A percentile compares a stretch with the other conserved stretches of the same genome.
phyloP scores from a whole-genome alignment of 2,888 invertebrate genomes.

The Terebella lapidaria region DNA sequence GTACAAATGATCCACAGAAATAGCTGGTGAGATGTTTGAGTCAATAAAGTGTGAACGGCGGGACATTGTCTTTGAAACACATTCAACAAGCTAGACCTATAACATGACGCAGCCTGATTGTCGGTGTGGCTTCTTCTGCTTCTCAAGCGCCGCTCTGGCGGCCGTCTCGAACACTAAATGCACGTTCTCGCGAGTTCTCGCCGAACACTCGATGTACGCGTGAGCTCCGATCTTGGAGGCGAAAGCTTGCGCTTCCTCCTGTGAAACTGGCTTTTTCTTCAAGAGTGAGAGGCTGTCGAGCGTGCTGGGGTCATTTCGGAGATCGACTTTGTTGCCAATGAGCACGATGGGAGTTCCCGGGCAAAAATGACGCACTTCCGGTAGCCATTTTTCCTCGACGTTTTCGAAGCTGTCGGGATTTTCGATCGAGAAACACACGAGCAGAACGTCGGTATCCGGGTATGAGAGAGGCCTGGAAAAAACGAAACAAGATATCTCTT shows the following conservation, averaged over 20 bases:
- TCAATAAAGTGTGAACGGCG: too few relatives aligned
- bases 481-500: not conserved
- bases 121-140: not conserved
- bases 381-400: constrained; percentile 18
- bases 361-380: constrained; percentile 19
- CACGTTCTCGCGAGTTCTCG: constrained; percentile 23
- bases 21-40: too few relatives aligned
- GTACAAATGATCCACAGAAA: too few relatives aligned
- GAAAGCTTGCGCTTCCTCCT: constrained; percentile 10
- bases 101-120: constrained; percentile 2
- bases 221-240: constrained; percentile 17
- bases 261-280: constrained; percentile 12
- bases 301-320: constrained; percentile 7
- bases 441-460: constrained; percentile 22
- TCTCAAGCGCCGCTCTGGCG: constrained; percentile 21
- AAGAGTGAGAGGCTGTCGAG: constrained; percentile 1
- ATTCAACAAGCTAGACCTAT: too few relatives aligned
- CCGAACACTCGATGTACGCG: constrained; percentile 23
- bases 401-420: constrained; percentile 22
- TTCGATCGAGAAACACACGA: constrained; percentile 21
- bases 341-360: constrained; percentile 17
- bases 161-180: constrained; percentile 24
- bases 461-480: constrained; percentile 20
- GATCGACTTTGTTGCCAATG: constrained; percentile 24
- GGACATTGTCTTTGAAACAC: too few relatives aligned